Evolutionary conservation across 2,888 invertebrate species (phyloP).

Genomic region (Oscheius sp.): DNA sequence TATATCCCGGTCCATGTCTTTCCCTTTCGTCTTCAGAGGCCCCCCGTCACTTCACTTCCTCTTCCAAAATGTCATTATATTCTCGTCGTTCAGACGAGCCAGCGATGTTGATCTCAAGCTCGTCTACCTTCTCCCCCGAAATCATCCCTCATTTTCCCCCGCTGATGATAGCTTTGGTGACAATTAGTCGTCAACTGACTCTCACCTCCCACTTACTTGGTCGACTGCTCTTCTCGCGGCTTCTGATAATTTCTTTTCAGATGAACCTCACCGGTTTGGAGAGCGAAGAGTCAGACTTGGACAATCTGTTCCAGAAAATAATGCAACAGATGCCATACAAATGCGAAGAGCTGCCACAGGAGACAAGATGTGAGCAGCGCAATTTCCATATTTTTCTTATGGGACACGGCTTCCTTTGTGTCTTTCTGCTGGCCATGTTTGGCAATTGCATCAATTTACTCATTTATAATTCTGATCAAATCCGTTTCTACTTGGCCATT

Average conservation of each 20-base stretch:
- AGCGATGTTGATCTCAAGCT: too few relatives aligned
- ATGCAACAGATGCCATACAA: constrained; percentile 26
- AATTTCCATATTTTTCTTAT: constrained; percentile 58
- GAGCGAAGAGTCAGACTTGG: constrained; percentile 8
- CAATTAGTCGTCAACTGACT: neutral
- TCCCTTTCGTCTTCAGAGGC: too few relatives aligned
- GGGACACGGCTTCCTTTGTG: constrained; percentile 66
- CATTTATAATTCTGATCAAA: constrained; percentile 70
- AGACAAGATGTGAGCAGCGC: constrained; percentile 58
- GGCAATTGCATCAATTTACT: constrained; percentile 68
- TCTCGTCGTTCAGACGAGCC: too few relatives aligned
- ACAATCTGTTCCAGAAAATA: constrained; percentile 14
- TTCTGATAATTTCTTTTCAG: constrained; percentile 12
- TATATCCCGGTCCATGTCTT: too few relatives aligned
- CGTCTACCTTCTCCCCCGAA: neutral
- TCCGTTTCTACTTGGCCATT: constrained; percentile 69
- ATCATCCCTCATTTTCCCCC: constrained; percentile 11
- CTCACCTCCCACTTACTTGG: constrained; percentile 1
- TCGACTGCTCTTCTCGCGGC: neutral
- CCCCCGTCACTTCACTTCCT: too few relatives aligned
- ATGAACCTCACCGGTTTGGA: constrained; percentile 9
- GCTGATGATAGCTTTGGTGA: neutral
- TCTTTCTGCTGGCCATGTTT: constrained; percentile 65
- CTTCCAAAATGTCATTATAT: too few relatives aligned
- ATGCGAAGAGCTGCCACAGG: constrained; percentile 15